Evolutionary conservation across 2,888 invertebrate species (phyloP).

Genomic region (Brachycybe producta): DNA sequence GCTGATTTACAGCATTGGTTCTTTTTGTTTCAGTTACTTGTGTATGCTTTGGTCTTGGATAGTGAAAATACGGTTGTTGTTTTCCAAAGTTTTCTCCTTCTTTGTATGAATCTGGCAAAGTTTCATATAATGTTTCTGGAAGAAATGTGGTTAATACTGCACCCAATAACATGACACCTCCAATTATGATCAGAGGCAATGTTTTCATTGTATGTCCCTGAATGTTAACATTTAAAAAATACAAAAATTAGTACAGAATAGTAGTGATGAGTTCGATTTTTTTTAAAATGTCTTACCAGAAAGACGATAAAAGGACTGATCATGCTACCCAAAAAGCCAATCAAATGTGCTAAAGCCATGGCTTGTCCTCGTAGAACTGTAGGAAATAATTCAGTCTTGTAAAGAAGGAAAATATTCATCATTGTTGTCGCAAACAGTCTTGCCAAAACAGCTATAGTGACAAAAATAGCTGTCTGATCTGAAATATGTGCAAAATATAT

Average conservation of each 20-base stretch:
- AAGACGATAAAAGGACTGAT: background rate
- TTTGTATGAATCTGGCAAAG: background rate
- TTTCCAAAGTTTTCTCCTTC: background rate
- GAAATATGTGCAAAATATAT: no score
- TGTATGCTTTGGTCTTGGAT: background rate
- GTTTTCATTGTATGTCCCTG: background rate
- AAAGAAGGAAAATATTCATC: background rate
- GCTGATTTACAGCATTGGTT: no score
- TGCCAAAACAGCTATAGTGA: background rate
- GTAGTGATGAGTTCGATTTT: background rate
- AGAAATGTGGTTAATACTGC: background rate
- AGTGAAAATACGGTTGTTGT: background rate
- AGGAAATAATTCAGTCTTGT: background rate
- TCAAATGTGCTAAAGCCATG: background rate
- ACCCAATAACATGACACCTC: background rate
- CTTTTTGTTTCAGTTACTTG: no score
- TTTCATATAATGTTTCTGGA: background rate
- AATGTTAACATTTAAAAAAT: background rate
- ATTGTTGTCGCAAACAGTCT: background rate
- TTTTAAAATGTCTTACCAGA: background rate
- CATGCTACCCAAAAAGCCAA: conserved; percentile 1
- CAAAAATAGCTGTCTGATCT: no score
- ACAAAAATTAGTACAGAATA: background rate
- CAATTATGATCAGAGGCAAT: background rate
- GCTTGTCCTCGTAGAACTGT: background rate